These are phyloP conservation scores for Myotis vivesi DNA, from an alignment of 2,797 vertebrate species.

Conservation along the genomic window DNA sequence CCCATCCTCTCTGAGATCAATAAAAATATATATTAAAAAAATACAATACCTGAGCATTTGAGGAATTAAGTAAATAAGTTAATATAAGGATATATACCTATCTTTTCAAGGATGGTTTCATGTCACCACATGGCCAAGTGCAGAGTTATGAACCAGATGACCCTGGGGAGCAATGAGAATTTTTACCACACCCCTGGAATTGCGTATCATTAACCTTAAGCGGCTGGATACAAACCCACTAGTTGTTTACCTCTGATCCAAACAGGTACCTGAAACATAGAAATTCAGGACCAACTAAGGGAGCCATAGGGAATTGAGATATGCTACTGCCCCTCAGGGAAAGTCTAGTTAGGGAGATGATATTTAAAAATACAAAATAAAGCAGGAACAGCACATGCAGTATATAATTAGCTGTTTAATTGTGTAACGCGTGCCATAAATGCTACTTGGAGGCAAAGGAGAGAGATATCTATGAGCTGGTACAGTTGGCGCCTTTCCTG, in stretches of 20 bases:
- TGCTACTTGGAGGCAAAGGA: neutral
- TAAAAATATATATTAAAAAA: too few relatives aligned
- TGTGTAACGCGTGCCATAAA: neutral
- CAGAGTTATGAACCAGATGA: neutral
- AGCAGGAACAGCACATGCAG: neutral
- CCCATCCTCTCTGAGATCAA: too few relatives aligned
- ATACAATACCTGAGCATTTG: neutral
- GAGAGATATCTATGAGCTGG: neutral
- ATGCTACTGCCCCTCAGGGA: neutral
- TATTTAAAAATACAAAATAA: conserved; percentile 29
- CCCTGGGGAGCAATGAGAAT: neutral
- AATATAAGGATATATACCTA: neutral
- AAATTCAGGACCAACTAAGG: neutral
- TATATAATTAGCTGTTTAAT: neutral
- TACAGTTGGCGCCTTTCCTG: neutral
- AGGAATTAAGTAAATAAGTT: neutral
- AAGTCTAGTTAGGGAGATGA: neutral
- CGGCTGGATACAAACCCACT: neutral
- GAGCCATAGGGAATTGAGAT: neutral
- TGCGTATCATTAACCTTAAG: neutral
- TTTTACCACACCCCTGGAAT: neutral
- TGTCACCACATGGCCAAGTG: neutral
- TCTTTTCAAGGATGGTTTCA: conserved; percentile 5
- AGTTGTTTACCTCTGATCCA: neutral
- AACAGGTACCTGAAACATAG: neutral